Conservation (phyloP, 2,797 vertebrate species). For the Delichon dasypus region DNA sequence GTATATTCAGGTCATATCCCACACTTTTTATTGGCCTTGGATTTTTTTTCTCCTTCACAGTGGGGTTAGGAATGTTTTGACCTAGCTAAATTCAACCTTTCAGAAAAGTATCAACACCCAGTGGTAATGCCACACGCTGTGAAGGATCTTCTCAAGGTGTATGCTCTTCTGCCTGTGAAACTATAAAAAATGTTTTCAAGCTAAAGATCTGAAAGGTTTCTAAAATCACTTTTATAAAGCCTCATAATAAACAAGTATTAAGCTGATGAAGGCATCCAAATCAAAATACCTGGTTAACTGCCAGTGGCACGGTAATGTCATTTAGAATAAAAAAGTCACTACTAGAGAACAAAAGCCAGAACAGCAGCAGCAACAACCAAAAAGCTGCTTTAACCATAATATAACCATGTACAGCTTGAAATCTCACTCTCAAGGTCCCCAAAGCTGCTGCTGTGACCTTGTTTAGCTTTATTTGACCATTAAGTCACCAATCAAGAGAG, state of each 20-base stretch:
- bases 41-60: neutral
- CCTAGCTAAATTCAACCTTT: neutral
- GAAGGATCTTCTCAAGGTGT: neutral
- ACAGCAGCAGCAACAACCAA: neutral
- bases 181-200: neutral
- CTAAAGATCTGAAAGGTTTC: neutral
- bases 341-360: neutral
- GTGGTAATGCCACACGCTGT: rapidly evolving
- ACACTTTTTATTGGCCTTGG: neutral
- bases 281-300: neutral
- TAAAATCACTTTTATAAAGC: neutral
- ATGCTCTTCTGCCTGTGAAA: neutral
- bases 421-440: neutral
- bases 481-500: neutral
- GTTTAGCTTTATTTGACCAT: neutral
- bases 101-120: neutral
- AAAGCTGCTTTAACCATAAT: neutral
- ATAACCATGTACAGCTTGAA: neutral
- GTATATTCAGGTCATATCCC: neutral
- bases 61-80: neutral
- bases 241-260: neutral
- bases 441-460: neutral
- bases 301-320: neutral
- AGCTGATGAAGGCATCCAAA: neutral
- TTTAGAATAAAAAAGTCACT: neutral